Base-by-base conservation (phyloP, 1,140 invertebrate species). In the Parapsyche elsis region DNA sequence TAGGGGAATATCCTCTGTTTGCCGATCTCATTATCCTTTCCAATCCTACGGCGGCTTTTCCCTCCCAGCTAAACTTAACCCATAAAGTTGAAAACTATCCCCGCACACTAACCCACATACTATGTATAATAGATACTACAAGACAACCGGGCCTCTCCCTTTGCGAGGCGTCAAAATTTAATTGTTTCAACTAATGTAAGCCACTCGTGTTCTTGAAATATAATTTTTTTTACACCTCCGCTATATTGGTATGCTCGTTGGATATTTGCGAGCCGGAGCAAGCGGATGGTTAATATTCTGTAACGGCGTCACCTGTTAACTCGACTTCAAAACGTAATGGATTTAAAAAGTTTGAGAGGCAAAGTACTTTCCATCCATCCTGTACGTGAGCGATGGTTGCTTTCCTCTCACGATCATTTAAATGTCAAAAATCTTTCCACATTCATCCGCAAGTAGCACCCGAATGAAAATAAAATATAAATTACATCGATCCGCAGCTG, bases 261-360 rank as follows among this genome's bases (percentile, higher is more conserved):
- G 19, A 5, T 12, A 12, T 23, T 45, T 53, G 9, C 38, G n/a
- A 49, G 14, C n/a, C 71, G 71, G 16, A 14, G 16, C 14, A 74
- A 5, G 9, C 9, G 38, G 30, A 38, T 49, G 23, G 53, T 75
- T 75, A 75, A 75, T 75, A 75, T 75, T 75, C 73, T 30, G 53
- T 5, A 21, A 75, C 7, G 46, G 73, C 57, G 46, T 59, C 46
- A 75, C 73, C 49, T 59, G 73, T 75, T 75, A 75, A 75, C 49
- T 75, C 53, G 49, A 75, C 46, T 75, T 75, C 46, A 49, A 75
- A 75, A 75, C 23, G 23, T 75, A 75, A 75, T 75, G 73, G 73
- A 75, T 75, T 75, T 59, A 75, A 75, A 75, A 75, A 49, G 53
- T 75, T 67, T 23, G 49, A 75, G 23, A 24, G 49, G 49, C 44